These are phyloP conservation scores for Leptinotarsa tumamoca DNA, from an alignment of 2,888 invertebrate species.

Conservation along the genomic window DNA sequence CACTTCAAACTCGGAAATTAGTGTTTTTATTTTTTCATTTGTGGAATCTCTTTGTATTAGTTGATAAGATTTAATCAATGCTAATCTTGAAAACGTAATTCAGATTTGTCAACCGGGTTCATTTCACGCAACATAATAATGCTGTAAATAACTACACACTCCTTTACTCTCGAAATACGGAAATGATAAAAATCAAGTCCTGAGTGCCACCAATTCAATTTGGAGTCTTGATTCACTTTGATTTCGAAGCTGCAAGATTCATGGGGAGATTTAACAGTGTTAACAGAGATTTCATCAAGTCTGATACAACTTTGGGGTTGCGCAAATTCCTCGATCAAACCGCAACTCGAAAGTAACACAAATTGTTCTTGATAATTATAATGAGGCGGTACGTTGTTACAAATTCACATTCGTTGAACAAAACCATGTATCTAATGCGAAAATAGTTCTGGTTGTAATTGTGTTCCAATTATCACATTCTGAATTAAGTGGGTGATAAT, in stretches of 20 bases:
- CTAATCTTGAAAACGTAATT: too few species aligned
- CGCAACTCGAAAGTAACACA: neutral
- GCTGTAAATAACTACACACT: neutral
- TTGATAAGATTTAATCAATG: too few species aligned
- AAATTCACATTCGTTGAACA: neutral
- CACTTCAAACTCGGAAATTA: too few species aligned
- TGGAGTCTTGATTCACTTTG: neutral
- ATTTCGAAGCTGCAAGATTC: neutral
- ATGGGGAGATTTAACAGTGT: neutral
- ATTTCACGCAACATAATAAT: too few species aligned
- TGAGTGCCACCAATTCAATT: neutral
- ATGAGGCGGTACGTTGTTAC: neutral
- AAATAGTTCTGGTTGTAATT: too few species aligned
- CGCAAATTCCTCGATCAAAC: neutral
- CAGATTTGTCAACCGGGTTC: too few species aligned
- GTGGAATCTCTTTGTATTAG: too few species aligned
- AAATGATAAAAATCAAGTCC: neutral
- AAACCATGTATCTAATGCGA: neutral
- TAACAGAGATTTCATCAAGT: neutral
- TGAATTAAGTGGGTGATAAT: too few species aligned
- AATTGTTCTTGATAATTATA: neutral
- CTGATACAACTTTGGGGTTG: conserved; percentile 3
- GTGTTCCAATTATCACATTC: too few species aligned
- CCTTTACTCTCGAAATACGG: neutral
- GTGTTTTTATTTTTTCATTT: too few species aligned